Base-by-base conservation (phyloP, 2,888 invertebrate genomes). In the Volucella inflata region DNA sequence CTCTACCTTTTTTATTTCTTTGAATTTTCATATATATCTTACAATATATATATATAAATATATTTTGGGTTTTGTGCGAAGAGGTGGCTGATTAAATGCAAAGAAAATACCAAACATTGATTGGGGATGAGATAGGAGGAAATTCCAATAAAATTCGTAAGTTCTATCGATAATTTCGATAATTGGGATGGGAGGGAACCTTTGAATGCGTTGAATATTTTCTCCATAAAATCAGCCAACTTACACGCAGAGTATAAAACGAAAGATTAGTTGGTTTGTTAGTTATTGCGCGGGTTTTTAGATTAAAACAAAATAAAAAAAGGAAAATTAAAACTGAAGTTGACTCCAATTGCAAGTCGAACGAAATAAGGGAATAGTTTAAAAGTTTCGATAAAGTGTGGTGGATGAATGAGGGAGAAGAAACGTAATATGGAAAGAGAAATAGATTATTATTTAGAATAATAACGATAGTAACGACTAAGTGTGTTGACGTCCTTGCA, bases 381-480 rank as follows among this genome's bases (percentile, higher is more conserved):
- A 48, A 59, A 46, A 62, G 21, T 53, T 46, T 55, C 12, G 12
- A 55, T n/a, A 44, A 67, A 30, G 6, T 30, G 30, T 53, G 30
- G 60, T 65, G 30, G 74, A 51, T 36, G 64, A n/a, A 59, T 40
- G 50, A 76, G 14, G 57, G 16, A 44, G 48, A 48, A 70, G 53
- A 55, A 59, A 71, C 51, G 36, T 72, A 72, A 57, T 40, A 44
- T 16, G 6, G 30, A 30, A 30, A 30, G 46, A 40, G 51, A 65
- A 64, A 70, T 44, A 42, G 16, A 64, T 55, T 51, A 72, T 72
- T 79, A 67, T 79, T 67, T 53, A n/a, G 40, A 11, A 53, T 60
- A 78, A 78, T 78, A 78, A 78, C 57, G 64, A 50, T 71, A 65
- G 64, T 62, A 70, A 74, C 57, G 64, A 79, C 68, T 74, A 67